Evolutionary conservation across 2,113 vertebrate genomes (phyloP).

Genomic region (Butorides virescens): DNA sequence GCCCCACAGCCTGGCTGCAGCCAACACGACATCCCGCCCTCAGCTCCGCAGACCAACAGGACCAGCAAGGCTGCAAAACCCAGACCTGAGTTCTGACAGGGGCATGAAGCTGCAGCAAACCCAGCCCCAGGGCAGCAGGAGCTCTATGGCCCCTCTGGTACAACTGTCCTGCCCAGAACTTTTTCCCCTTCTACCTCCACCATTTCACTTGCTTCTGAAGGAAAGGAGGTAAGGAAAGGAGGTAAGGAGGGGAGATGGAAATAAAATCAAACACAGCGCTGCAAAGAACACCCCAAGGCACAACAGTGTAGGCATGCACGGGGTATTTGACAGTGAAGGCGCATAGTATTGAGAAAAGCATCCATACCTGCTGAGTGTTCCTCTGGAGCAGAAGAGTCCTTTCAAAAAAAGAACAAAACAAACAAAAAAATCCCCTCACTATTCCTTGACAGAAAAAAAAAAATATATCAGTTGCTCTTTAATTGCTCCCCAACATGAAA

Average conservation of each 20-base stretch:
- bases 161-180: neutral
- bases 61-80: neutral
- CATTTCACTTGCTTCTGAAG: neutral
- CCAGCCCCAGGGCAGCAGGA: fast-evolving
- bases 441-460: neutral
- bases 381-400: neutral
- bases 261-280: neutral
- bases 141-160: neutral
- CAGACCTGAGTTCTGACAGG: neutral
- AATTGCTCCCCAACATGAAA: neutral
- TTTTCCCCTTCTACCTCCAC: neutral
- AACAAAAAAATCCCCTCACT: neutral
- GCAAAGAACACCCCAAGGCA: neutral
- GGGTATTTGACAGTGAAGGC: neutral
- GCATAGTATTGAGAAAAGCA: fast-evolving
- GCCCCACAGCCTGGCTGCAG: neutral
- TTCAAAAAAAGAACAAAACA: neutral
- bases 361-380: neutral
- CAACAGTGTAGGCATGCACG: neutral
- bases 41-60: neutral
- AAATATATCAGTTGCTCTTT: neutral
- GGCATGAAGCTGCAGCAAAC: neutral
- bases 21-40: neutral
- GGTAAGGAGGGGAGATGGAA: neutral
- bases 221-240: neutral